Base-by-base conservation (phyloP, 1,140 invertebrate genomes). In the Pseudomyrmex concolor region DNA sequence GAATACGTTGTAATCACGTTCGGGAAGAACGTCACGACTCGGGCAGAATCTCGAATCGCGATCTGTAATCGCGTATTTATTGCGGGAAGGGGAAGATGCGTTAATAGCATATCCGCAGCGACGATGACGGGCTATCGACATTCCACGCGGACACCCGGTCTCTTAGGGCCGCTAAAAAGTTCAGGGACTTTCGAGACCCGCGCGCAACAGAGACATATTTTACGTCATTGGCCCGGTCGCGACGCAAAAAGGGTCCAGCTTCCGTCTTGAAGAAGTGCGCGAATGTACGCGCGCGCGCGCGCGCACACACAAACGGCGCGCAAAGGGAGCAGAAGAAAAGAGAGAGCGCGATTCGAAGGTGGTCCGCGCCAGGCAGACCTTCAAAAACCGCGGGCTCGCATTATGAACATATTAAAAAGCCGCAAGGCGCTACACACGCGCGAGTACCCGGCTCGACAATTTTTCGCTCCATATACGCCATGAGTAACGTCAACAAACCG, bases 171-270 rank as follows among this genome's bases (percentile, higher is more conserved):
- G 84, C 88, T 90, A 92, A 91, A 92, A 92, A 92, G 84, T 62
- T 85, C 82, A 82, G 85, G 78, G 83, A 91, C 78, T 84, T 89
- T 87, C 83, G 84, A 68, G 84, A 74, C 68, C 57, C 81, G 83
- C 74, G 54, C 84, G 84, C 89, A 91, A 92, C 89, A 92, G 86
- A 92, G 90, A 92, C 89, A 92, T 92, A 92, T 92, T 92, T 92
- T 91, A 92, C 85, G 87, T 91, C 90, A 88, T 84, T 86, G 84
- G 74, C 10, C 62, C 55, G 67, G 71, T 34, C 54, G 67, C 17
- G 66, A 34, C 34, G n/a, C 80, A 86, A 90, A 89, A 89, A 88
- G 63, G 13, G 48, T 66, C 25, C 15, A 81, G 81, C 84, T 88
- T 82, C 54, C 86, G 85, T 70, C 78, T 45, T 50, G 59, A 85